Percentiles rank a stretch among this genome's conserved stretches.
Evolutionary conservation across 2,113 vertebrate species (phyloP).

Genomic region (Microtus oregoni): DNA sequence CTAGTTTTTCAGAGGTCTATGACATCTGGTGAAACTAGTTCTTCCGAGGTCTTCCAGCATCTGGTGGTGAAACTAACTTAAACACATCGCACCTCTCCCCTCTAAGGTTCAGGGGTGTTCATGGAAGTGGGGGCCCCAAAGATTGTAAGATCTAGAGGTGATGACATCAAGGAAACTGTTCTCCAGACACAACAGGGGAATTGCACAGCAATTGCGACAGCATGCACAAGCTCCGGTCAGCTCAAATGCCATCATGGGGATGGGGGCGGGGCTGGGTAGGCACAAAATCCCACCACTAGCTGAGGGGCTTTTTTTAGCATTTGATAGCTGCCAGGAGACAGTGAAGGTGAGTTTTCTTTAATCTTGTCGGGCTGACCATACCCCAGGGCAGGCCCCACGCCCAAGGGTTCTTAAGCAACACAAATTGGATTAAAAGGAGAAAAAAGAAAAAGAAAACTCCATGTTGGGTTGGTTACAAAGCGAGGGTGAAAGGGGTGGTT

Average conservation of each 20-base stretch:
- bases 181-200: neutral
- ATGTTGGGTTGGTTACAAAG: neutral
- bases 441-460: neutral
- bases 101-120: neutral
- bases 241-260: neutral
- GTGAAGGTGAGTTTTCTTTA: neutral
- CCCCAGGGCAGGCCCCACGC: neutral
- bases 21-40: neutral
- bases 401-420: neutral
- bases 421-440: neutral
- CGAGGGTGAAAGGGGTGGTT: neutral
- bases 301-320: neutral
- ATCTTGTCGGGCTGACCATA: neutral
- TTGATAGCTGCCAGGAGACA: neutral
- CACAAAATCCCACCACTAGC: neutral
- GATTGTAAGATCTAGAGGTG: neutral
- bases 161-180: neutral
- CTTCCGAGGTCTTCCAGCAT: too few species aligned
- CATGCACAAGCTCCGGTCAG: neutral
- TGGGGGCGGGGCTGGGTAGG: neutral
- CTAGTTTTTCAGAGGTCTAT: neutral
- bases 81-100: neutral
- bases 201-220: neutral
- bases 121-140: neutral
- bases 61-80: neutral